phyloP scores from a whole-genome alignment of 2,888 invertebrate species.

The Drosophila infuscata region DNA sequence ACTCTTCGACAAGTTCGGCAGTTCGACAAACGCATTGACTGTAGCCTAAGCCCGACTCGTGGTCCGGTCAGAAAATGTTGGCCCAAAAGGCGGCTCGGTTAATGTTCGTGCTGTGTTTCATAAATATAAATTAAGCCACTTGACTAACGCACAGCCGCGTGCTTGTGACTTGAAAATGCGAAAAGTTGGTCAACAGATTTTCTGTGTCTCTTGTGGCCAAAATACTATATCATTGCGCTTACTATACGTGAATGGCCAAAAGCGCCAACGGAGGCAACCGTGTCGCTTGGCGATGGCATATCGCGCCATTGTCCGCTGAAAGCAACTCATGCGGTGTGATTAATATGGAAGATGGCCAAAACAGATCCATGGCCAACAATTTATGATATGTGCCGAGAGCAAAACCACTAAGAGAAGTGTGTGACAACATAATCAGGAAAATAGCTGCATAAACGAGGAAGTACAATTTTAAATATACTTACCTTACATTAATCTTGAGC shows the following conservation, averaged over 20 bases:
- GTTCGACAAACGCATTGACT: slow-evolving; percentile 58
- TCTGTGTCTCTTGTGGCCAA: slow-evolving; percentile 43
- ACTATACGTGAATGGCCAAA: slow-evolving; percentile 13
- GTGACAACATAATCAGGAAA: slow-evolving; percentile 71
- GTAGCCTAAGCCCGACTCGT: slow-evolving; percentile 40
- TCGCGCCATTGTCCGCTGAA: slow-evolving; percentile 77
- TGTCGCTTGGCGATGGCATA: slow-evolving; percentile 47
- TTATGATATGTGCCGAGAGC: slow-evolving; percentile 30
- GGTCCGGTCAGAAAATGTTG: slow-evolving; percentile 34
- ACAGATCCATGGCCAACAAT: slow-evolving; percentile 47
- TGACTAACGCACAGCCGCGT: slow-evolving; percentile 72
- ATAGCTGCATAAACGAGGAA: slow-evolving; percentile 4
- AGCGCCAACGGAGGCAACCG: slow-evolving; percentile 17
- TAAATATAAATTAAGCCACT: slow-evolving; percentile 79
- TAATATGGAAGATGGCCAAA: slow-evolving; percentile 80
- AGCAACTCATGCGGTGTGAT: slow-evolving; percentile 77
- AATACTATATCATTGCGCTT: slow-evolving; percentile 27
- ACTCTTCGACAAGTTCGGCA: slow-evolving; percentile 79
- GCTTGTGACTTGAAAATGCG: slow-evolving; percentile 44
- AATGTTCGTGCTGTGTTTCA: slow-evolving; percentile 71
- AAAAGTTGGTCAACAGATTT: slow-evolving; percentile 66
- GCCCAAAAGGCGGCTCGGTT: slow-evolving; percentile 51
- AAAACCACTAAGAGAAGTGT: slow-evolving; percentile 7
- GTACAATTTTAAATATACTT: background rate
- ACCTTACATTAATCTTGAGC: background rate